Evolutionary conservation across 2,113 vertebrate genomes (phyloP).

Genomic region (Pionites leucogaster): DNA sequence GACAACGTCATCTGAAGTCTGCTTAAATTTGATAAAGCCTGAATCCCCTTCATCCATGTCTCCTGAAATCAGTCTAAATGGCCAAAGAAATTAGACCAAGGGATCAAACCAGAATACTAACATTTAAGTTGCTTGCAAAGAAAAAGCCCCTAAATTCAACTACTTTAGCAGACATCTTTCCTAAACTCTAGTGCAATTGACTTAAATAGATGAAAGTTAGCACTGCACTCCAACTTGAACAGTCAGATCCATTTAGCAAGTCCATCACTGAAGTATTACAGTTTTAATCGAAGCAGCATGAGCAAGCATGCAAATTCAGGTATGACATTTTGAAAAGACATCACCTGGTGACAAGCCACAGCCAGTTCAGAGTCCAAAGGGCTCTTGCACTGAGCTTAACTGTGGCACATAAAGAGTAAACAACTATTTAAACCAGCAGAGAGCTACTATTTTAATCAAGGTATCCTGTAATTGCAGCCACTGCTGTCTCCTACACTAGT

Average conservation of each 20-base stretch:
- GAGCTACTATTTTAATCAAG: not conserved
- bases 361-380: conserved; percentile 11
- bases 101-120: not conserved
- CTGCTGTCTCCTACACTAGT: not conserved
- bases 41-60: conserved; percentile 94
- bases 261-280: not conserved
- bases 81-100: conserved; percentile 36
- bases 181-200: not conserved
- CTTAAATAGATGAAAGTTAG: not conserved
- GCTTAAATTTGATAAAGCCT: conserved; percentile 78
- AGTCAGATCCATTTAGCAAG: not conserved
- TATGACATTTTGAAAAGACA: not conserved
- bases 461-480: not conserved
- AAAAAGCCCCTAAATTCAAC: not conserved
- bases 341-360: conserved; percentile 10
- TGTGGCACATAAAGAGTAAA: not conserved
- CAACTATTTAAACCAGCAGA: not conserved
- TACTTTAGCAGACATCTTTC: not conserved
- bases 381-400: not conserved
- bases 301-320: not conserved
- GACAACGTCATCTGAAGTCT: conserved; percentile 81
- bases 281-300: not conserved
- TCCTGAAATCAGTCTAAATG: conserved; percentile 81
- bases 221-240: not conserved
- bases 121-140: not conserved